Evolutionary conservation across 1,140 invertebrate genomes (phyloP), one percentile per base, ranked within the genome.

Genomic region (Drosophila albomicans): DNA sequence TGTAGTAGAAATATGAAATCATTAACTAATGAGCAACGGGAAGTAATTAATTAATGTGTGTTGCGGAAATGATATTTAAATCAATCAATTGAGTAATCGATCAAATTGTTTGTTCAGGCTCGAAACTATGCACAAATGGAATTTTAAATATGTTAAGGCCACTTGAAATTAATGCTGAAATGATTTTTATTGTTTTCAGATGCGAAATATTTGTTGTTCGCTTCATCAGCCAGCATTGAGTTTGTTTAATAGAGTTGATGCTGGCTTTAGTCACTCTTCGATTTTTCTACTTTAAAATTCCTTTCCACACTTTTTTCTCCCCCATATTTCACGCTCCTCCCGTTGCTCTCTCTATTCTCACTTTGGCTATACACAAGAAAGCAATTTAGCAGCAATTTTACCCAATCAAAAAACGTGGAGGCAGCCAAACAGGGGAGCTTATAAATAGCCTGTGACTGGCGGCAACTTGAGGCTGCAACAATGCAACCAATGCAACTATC

Each of bases 351-450:
- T 1, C 66, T 35, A 15, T 15, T 32, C 48, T 43, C 48, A 15
- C 41, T 30, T 16, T 13, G 52, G 28, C 58, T 32, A 11, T 15
- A 85, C 81, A 82, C 81, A 79, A 72, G 82, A 86, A 86, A 87
- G 54, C 82, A 87, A 86, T 86, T 86, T 86, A 86, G 67, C 79
- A 87, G 70, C 71, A 79, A 86, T 86, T 86, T 86, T 86, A 65
- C 72, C 58, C 82, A 82, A 86, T 86, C 79, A 79, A 73, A 49
- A 73, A 79, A 76, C 72, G 72, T 73, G 43, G 52, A 54, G 45
- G 70, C 63, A 75, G 13, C 49, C 25, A 71, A 35, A 16, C 20
- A 35, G 61, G 43, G 45, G 38, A 75, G 65, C 86, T 79, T 86
- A 86, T 86, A 86, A 86, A 86, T 86, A 86, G 82, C 79, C 84